Conservation (phyloP, 2,888 invertebrate species). For the Nephrotoma flavescens region DNA sequence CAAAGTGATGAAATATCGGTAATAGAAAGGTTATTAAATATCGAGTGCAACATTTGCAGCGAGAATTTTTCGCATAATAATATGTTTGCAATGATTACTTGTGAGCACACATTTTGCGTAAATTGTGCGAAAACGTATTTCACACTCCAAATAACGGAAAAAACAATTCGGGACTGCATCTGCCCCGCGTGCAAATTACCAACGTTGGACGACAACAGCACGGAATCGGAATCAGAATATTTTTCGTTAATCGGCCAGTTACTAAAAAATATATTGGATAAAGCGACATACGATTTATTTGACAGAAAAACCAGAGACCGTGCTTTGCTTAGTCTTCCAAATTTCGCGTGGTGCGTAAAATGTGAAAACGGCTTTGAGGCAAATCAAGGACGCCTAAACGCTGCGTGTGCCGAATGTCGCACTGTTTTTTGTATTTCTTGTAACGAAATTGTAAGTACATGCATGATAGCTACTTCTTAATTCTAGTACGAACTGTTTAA, state of each 20-base stretch:
- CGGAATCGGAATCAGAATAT: background rate
- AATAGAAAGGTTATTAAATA: background rate
- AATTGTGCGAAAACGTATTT: background rate
- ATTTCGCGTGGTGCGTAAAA: background rate
- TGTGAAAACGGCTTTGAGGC: background rate
- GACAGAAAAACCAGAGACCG: background rate
- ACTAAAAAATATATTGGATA: background rate
- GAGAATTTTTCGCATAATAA: background rate
- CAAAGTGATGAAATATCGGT: background rate
- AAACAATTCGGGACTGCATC: background rate
- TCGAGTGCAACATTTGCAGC: background rate
- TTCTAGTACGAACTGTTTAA: background rate
- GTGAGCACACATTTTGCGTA: background rate
- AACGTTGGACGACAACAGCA: background rate
- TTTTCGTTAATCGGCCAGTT: background rate
- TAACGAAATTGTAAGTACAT: background rate
- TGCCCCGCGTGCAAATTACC: background rate
- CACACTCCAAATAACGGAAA: background rate
- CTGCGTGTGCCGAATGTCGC: background rate
- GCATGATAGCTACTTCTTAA: background rate
- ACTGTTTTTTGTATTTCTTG: background rate
- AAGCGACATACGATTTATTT: background rate
- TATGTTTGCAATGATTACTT: background rate
- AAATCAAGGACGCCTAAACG: background rate
- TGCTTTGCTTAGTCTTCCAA: background rate